These are phyloP conservation scores for Phyllotreta cruciferae DNA, from an alignment of 2,888 invertebrate genomes.

Conservation along the genomic window DNA sequence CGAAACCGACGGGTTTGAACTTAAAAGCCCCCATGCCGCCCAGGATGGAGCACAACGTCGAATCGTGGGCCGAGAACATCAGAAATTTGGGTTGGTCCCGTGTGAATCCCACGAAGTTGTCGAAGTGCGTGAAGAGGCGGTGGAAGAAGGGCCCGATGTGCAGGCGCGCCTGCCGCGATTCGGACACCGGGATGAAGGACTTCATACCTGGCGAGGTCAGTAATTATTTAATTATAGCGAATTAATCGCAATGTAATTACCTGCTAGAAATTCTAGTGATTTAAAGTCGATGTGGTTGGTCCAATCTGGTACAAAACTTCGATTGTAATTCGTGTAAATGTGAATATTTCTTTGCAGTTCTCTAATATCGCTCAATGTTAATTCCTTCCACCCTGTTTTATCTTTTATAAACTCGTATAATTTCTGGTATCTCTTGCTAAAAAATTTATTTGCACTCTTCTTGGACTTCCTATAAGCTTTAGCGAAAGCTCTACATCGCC, in stretches of 20 bases:
- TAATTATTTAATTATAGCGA: neutral
- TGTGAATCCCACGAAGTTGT: slow-evolving; percentile 42
- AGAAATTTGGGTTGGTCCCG: slow-evolving; percentile 62
- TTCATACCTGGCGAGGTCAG: neutral
- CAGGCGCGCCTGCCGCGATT: slow-evolving; percentile 65
- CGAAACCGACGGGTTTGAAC: slow-evolving; percentile 71
- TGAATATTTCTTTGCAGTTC: slow-evolving; percentile 62
- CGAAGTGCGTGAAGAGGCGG: slow-evolving; percentile 71
- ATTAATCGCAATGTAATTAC: too few species aligned
- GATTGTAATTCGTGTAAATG: slow-evolving; percentile 67
- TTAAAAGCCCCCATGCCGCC: slow-evolving; percentile 75
- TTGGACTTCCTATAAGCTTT: slow-evolving; percentile 64
- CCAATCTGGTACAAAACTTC: slow-evolving; percentile 59
- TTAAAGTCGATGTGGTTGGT: slow-evolving; percentile 2
- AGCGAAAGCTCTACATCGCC: slow-evolving; percentile 69
- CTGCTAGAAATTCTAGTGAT: slow-evolving; percentile 65
- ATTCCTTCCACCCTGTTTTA: slow-evolving; percentile 62
- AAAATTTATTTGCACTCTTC: slow-evolving; percentile 23
- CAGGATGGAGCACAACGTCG: slow-evolving; percentile 76
- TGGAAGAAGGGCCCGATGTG: slow-evolving; percentile 71
- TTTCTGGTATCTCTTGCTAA: slow-evolving; percentile 63
- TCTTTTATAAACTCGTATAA: slow-evolving; percentile 71
- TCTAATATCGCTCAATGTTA: slow-evolving; percentile 2
- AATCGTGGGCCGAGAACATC: slow-evolving; percentile 83
- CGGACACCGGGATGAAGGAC: slow-evolving; percentile 55